Evolutionary conservation across 2,888 invertebrate species (phyloP), one percentile per base, ranked within the genome.

Genomic region (Euphydryas editha): DNA sequence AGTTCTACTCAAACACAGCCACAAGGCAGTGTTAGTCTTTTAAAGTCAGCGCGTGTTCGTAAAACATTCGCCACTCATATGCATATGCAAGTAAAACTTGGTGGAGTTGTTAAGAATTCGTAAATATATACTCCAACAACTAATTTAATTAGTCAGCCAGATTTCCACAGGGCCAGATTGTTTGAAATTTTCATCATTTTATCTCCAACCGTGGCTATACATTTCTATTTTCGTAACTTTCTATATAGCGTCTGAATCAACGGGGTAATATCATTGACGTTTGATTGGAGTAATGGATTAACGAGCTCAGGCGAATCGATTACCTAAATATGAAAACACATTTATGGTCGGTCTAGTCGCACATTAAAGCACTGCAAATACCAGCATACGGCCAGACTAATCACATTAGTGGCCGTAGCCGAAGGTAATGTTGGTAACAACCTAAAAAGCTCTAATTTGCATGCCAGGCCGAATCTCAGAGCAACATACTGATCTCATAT

Each of bases 331-430:
- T 74, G 79, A 77, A 80, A 83, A 80, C 76, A 72, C 79, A 80
- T 80, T 79, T 77, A 80, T 75, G 75, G 74, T 70, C 64, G 61
- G 76, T 78, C 76, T 74, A 77, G 76, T 74, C 78, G 75, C 79
- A 82, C 82, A 84, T 83, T 81, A 83, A 83, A 86, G 83, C 85
- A 79, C 79, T 73, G 80, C 83, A 83, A 85, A 85, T 83, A 81
- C 80, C 78, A 80, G 78, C 79, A 76, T 78, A 78, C 77, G 78
- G 79, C 81, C 81, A 83, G 84, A 82, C 86, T 90, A 90, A 90
- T 88, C 88, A 87, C 82, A 87, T 90, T 88, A 90, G 84, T 78
- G 75, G 76, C 81, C 79, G 78, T 80, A 72, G 82, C 77, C 83
- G 84, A 83, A 85, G 84, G 87, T 85, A 87, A 83, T 83, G 79